Conservation (phyloP, 2,888 invertebrate genomes). For the Bugula neritina region DNA sequence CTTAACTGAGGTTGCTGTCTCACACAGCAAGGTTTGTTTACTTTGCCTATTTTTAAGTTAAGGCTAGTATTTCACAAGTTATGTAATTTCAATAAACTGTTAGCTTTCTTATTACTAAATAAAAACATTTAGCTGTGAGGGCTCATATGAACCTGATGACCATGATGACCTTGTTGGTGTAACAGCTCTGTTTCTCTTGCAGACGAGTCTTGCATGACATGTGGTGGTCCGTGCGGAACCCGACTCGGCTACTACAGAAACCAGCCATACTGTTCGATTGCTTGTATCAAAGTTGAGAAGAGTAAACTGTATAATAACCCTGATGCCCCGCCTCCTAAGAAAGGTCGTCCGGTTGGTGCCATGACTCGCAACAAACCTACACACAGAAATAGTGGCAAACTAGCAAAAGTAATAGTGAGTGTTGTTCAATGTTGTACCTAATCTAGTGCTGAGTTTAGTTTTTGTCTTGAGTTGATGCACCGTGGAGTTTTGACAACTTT, state of each 20-base stretch:
- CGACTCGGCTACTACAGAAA: neutral
- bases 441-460: neutral
- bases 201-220: neutral
- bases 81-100: no score
- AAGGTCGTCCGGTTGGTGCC: constrained; percentile 22
- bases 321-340: constrained; percentile 3
- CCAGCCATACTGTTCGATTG: neutral
- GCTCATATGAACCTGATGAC: no score
- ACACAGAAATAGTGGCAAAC: constrained; percentile 8
- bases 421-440: neutral
- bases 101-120: no score
- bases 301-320: neutral
- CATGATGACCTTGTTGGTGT: no score
- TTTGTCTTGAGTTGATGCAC: no score
- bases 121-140: no score
- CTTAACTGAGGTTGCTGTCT: no score
- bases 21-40: no score
- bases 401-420: constrained; percentile 19
- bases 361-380: constrained; percentile 19
- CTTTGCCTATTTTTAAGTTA: no score
- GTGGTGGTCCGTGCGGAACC: neutral
- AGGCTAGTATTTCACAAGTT: no score
- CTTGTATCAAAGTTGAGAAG: neutral
- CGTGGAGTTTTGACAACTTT: no score
- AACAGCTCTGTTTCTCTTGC: neutral